Evolutionary conservation across 2,888 invertebrate genomes (phyloP).

Genomic region (Tenthredo livida): DNA sequence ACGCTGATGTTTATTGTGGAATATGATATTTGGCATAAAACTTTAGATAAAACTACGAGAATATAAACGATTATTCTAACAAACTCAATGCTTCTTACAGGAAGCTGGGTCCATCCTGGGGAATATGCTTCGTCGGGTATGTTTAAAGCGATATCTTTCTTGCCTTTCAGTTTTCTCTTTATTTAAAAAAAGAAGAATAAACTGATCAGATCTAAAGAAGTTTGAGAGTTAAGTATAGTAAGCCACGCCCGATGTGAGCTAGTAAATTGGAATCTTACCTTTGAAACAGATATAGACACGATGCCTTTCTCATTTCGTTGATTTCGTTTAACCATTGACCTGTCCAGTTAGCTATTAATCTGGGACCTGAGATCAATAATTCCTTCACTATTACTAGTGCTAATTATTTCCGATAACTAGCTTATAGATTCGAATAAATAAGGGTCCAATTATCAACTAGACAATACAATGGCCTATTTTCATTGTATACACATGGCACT

Average conservation of each 20-base stretch:
- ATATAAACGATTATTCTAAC: constrained; percentile 55
- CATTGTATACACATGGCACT: constrained; percentile 21
- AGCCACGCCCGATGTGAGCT: neutral
- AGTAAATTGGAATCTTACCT: neutral
- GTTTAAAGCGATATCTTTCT: constrained; percentile 64
- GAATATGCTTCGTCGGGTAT: constrained; percentile 99
- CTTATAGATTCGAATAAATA: constrained; percentile 56
- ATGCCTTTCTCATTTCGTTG: neutral
- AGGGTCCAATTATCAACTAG: constrained; percentile 61
- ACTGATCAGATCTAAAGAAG: neutral
- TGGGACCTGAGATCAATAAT: neutral
- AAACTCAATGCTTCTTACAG: constrained; percentile 79
- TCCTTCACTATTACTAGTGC: neutral
- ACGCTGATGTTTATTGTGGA: neutral
- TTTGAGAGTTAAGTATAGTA: neutral
- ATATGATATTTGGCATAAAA: neutral
- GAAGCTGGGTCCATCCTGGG: constrained; percentile 98
- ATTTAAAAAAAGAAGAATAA: neutral
- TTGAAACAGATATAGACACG: neutral
- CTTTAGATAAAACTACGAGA: neutral
- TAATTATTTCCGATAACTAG: neutral
- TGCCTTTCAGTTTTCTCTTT: neutral
- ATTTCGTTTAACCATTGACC: neutral
- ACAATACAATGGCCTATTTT: constrained; percentile 39
- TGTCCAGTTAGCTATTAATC: neutral